Evolutionary conservation across 2,113 vertebrate species (phyloP), one percentile per base, ranked within the genome.

Genomic region (Mustela nigripes): DNA sequence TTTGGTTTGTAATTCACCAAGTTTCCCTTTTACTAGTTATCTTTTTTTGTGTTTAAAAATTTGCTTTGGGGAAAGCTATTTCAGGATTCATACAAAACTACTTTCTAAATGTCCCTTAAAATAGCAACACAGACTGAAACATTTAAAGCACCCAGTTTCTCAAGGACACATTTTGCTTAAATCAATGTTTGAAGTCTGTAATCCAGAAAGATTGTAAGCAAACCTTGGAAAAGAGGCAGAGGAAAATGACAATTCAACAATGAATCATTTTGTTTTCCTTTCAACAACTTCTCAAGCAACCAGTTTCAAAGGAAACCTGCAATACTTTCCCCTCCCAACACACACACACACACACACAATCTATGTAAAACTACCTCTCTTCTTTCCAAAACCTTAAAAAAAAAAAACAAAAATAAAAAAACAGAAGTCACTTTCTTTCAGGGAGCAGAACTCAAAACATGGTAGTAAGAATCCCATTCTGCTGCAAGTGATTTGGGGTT

Each of bases 261-360:
- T 98, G 98, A 99, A 98, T 99, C 98, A 98, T 85, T 98, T 95
- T 98, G 98, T 98, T 98, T 98, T 87, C 97, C 91, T 98, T 98
- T 98, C 97, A 94, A 95, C 94, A 95, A 98, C 98, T 98, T 97
- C 98, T 97, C 79, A 76, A 98, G 78, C 97, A 96, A 97, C 62
- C 98, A 94, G 82, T 97, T 98, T 97, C 97, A 94, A 97, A 95
- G 33, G 92, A 97, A 98, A 95, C 95, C 97, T 98, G 84, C 91
- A 83, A 82, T 58, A 96, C 39, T 95, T 95, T 86, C 95, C 95
- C 95, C 67, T 63, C 95, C 78, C 95, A 84, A 95, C 73, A 91
- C 83, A 78, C 58, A 95, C 48, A 76, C 71, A 85, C 62, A 45
- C 84, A 24, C 7, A 79, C 81, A 56, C 62, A 39, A 4, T 50